Evolutionary conservation across 1,140 invertebrate species (phyloP).

Genomic region (Adelges cooleyi): DNA sequence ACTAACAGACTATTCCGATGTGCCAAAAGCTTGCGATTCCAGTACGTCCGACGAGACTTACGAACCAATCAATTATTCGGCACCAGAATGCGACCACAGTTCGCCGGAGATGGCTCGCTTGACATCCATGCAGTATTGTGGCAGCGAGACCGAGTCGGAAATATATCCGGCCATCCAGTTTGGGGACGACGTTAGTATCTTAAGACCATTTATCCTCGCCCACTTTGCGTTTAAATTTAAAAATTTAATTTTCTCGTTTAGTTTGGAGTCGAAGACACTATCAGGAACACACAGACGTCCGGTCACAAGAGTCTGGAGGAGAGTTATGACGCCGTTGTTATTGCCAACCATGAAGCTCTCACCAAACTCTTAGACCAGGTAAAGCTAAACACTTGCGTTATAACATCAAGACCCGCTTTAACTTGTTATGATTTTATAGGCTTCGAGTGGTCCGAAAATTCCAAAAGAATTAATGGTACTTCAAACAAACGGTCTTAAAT

Average conservation of each 20-base stretch:
- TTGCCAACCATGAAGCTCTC: constrained; percentile 77
- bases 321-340: constrained; percentile 74
- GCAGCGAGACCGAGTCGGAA: constrained; percentile 65
- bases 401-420: too few species aligned
- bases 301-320: constrained; percentile 72
- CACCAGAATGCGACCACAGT: constrained; percentile 39
- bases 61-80: constrained; percentile 8
- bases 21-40: constrained; percentile 37
- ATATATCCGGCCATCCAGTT: constrained; percentile 52
- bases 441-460: constrained; percentile 36
- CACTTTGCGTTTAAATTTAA: too few species aligned
- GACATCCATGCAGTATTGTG: constrained; percentile 21
- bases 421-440: constrained; percentile 40
- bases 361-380: constrained; percentile 73
- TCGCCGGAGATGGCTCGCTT: constrained; percentile 38
- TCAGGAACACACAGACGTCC: constrained; percentile 58
- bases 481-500: not conserved
- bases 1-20: constrained; percentile 39
- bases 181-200: constrained; percentile 32
- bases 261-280: constrained; percentile 33
- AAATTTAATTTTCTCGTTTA: constrained; percentile 43
- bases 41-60: constrained; percentile 28
- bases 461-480: not conserved
- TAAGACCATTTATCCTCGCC: not conserved
- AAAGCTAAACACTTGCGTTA: too few species aligned